Conservation (phyloP, 2,797 vertebrate species). For the Ciconia nigra region DNA sequence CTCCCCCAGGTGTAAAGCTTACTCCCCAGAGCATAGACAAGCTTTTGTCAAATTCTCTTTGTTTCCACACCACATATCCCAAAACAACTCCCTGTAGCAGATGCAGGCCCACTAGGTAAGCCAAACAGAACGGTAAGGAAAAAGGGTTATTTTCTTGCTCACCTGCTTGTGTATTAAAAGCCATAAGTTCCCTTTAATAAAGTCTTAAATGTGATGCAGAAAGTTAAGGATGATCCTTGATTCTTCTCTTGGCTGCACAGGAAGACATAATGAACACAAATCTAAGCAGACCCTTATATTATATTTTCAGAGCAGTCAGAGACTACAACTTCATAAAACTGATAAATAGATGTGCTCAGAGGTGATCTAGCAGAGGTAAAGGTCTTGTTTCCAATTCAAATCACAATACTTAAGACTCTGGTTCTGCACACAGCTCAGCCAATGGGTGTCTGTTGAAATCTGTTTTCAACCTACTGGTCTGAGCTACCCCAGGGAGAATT, state of each 20-base stretch:
- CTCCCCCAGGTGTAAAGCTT: not conserved
- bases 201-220: not conserved
- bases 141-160: not conserved
- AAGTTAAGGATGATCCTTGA: not conserved
- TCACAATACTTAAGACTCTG: not conserved
- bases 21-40: not conserved
- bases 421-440: not conserved
- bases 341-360: not conserved
- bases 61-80: not conserved
- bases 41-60: not conserved
- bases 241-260: not conserved
- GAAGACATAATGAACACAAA: not conserved
- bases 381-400: not conserved
- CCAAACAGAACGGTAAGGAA: not conserved
- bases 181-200: not conserved
- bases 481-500: not conserved
- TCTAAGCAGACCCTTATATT: not conserved
- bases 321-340: not conserved
- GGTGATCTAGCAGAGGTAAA: not conserved
- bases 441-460: accelerated
- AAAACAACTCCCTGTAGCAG: not conserved
- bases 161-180: not conserved
- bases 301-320: not conserved
- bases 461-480: not conserved
- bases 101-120: not conserved